A percentile compares a stretch with the other conserved stretches of the same genome.
Evolutionary conservation across 2,888 invertebrate genomes (phyloP).

Genomic region (Pachycephus smyrnensis): DNA sequence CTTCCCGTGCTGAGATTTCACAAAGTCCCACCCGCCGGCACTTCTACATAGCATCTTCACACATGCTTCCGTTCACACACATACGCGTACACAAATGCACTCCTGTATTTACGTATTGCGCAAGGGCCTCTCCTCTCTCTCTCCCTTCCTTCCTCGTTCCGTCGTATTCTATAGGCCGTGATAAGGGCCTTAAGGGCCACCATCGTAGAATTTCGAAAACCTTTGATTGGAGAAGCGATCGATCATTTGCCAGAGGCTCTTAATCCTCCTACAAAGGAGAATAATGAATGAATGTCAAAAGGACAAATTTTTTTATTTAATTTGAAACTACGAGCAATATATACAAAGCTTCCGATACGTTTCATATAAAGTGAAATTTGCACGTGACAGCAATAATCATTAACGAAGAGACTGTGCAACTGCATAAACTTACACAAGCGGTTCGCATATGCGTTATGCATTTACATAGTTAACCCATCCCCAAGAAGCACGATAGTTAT

Average conservation of each 20-base stretch:
- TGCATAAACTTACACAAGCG: background rate
- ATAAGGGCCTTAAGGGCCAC: background rate
- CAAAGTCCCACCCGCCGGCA: constrained; percentile 29
- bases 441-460: background rate
- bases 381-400: background rate
- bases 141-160: no score
- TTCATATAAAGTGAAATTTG: background rate
- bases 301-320: background rate
- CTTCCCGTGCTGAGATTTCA: constrained; percentile 20
- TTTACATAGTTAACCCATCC: background rate
- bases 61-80: background rate
- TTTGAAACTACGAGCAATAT: background rate
- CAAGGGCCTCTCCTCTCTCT: background rate
- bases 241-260: background rate
- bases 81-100: background rate
- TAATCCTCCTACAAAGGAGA: background rate
- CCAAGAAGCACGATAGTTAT: background rate
- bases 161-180: background rate
- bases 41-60: constrained; percentile 31
- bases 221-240: background rate
- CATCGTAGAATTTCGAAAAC: background rate
- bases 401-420: background rate
- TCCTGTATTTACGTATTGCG: background rate
- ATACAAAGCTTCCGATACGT: background rate
- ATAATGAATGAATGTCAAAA: background rate